These are phyloP conservation scores for Spatulosminthurus flaviceps DNA, from an alignment of 2,888 invertebrate species.

Conservation along the genomic window DNA sequence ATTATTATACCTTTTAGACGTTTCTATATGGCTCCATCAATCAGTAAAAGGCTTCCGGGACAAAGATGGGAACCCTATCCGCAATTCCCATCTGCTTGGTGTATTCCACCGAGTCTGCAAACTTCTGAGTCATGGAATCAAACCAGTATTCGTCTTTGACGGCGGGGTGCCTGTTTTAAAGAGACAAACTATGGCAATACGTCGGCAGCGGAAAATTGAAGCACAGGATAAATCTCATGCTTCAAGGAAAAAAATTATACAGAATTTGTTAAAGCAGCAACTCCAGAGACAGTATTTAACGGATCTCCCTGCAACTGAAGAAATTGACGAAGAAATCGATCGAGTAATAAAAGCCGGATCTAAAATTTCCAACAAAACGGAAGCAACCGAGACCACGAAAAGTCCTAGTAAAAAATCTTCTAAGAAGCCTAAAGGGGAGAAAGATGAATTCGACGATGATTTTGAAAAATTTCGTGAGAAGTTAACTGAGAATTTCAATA, in stretches of 20 bases:
- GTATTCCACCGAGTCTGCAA: conserved; percentile 95
- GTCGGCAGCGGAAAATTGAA: conserved; percentile 78
- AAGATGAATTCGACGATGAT: conserved; percentile 51
- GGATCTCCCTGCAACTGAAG: conserved; percentile 39
- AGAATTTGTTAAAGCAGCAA: conserved; percentile 67
- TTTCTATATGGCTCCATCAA: conserved; percentile 99
- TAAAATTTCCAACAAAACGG: not conserved
- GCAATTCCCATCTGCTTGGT: conserved; percentile 91
- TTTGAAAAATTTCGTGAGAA: conserved; percentile 56
- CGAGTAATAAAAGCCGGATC: conserved; percentile 28
- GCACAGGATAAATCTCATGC: conserved; percentile 77
- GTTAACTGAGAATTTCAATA: conserved; percentile 43
- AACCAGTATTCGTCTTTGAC: conserved; percentile 98
- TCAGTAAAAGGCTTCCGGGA: conserved; percentile 94
- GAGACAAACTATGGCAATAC: conserved; percentile 84
- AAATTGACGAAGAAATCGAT: conserved; percentile 38
- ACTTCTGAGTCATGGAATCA: conserved; percentile 91
- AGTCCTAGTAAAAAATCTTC: not conserved
- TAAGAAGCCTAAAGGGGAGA: not conserved
- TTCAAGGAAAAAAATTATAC: conserved; percentile 77
- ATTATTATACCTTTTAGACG: conserved; percentile 73
- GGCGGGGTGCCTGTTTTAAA: conserved; percentile 93
- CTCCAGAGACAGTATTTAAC: conserved; percentile 54
- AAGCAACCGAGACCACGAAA: not conserved
- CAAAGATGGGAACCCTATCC: conserved; percentile 76